Evolutionary conservation across 2,888 invertebrate genomes (phyloP), one percentile per base, ranked within the genome.

Genomic region (Tipula vernalis): DNA sequence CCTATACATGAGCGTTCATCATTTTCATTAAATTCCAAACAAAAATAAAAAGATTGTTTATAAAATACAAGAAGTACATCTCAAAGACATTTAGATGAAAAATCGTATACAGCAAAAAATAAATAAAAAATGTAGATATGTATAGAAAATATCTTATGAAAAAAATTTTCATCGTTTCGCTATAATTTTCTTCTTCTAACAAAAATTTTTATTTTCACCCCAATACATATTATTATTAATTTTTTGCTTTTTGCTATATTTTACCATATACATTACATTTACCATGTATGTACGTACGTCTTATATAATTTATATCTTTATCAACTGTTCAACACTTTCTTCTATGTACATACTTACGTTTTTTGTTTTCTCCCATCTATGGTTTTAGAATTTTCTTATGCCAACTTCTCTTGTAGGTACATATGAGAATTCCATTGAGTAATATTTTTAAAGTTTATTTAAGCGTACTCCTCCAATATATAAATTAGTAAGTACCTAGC

Each of bases 11-110:
- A 71, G 28, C 71, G 71, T 71, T 71, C 71, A 71, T 71, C 71
- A 71, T 71, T 71, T 71, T 71, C 71, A 71, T 71, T 71, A 71
- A 71, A 71, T 71, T 71, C 71, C 71, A 71, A 71, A 71, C 71
- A 18, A 71, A 71, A 71, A 28, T 71, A 71, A 28, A n/a, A 71
- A 71, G 71, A 28, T 28, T 71, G 28, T 71, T 71, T 71, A 71
- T 71, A 71, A 71, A 71, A 71, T 71, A 71, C 71, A 71, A 71
- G 71, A 71, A 71, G 71, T 71, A 71, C 71, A 71, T 71, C 71
- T 71, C 71, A 71, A 71, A 71, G 71, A 71, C 71, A 71, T 71
- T 71, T 71, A 71, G 71, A 71, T 71, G 71, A 28, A 71, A 71
- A 28, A 51, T 51, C 51, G 51, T 51, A 51, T n/a, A 28, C 18